Conservation (phyloP, 1,140 invertebrate genomes). For the Spodoptera litura region DNA sequence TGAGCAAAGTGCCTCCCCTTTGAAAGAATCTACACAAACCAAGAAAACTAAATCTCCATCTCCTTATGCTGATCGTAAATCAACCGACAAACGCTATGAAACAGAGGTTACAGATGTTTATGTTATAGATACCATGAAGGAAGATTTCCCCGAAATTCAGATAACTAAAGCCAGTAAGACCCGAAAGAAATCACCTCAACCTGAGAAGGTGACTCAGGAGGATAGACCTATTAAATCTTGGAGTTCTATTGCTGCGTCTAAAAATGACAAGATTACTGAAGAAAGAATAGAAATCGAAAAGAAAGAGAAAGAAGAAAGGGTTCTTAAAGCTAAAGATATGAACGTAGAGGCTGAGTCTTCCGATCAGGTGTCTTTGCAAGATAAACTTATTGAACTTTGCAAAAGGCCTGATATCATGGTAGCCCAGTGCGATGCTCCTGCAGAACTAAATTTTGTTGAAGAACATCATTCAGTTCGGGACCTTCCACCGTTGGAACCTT, state of each 20-base stretch:
- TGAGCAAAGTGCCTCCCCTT: slow-evolving; percentile 22
- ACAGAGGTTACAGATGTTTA: slow-evolving; percentile 76
- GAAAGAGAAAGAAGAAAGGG: slow-evolving; percentile 48
- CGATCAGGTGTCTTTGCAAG: slow-evolving; percentile 69
- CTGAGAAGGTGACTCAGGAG: slow-evolving; percentile 61
- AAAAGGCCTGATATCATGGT: slow-evolving; percentile 84
- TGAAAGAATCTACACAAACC: slow-evolving; percentile 65
- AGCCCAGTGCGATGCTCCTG: slow-evolving; percentile 79
- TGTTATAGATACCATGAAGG: slow-evolving; percentile 76
- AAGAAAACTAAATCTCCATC: slow-evolving; percentile 73
- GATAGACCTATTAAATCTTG: slow-evolving; percentile 62
- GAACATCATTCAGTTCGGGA: slow-evolving; percentile 81
- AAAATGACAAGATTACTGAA: slow-evolving; percentile 42
- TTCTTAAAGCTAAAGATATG: slow-evolving; percentile 40
- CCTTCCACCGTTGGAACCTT: slow-evolving; percentile 77
- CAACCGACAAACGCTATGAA: slow-evolving; percentile 56
- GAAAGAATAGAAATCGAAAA: slow-evolving; percentile 46
- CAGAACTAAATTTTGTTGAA: slow-evolving; percentile 80
- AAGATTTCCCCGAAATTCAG: slow-evolving; percentile 82
- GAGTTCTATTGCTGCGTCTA: slow-evolving; percentile 66
- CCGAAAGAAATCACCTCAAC: slow-evolving; percentile 72
- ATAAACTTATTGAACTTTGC: slow-evolving; percentile 78
- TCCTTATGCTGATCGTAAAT: slow-evolving; percentile 66
- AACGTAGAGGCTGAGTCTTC: slow-evolving; percentile 59
- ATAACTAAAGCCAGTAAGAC: slow-evolving; percentile 75